Conservation (phyloP, 1,140 invertebrate genomes). For the Drosophila bocqueti region DNA sequence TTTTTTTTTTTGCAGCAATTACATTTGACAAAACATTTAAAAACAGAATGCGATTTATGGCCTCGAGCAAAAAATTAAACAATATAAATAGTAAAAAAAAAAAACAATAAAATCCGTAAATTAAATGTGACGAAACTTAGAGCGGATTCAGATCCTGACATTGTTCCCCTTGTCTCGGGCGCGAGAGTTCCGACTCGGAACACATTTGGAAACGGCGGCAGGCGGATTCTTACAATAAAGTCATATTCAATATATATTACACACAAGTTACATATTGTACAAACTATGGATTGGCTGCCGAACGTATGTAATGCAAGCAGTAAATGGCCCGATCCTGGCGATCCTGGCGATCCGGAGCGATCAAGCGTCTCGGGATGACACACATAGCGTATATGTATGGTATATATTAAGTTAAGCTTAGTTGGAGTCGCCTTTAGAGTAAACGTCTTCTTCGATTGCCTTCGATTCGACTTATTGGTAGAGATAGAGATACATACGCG, state of each 20-base stretch:
- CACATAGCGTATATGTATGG: slow-evolving; percentile 28
- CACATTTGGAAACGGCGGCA: slow-evolving; percentile 48
- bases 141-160: slow-evolving; percentile 11
- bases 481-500: slow-evolving; percentile 21
- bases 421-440: slow-evolving; percentile 35
- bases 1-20: slow-evolving; percentile 26
- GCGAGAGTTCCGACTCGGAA: slow-evolving; percentile 26
- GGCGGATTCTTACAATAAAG: slow-evolving; percentile 35
- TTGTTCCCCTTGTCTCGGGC: slow-evolving; percentile 6
- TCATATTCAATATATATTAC: slow-evolving; percentile 47
- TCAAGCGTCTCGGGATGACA: slow-evolving; percentile 2
- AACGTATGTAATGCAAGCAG: slow-evolving; percentile 32
- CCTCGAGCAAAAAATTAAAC: slow-evolving; percentile 48
- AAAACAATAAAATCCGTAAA: slow-evolving; percentile 43
- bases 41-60: slow-evolving; percentile 66
- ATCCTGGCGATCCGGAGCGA: neutral
- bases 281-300: slow-evolving; percentile 40
- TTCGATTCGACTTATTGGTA: slow-evolving; percentile 9
- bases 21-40: slow-evolving; percentile 41
- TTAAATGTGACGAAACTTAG: slow-evolving; percentile 23
- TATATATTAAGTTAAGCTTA: slow-evolving; percentile 49
- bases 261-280: slow-evolving; percentile 51
- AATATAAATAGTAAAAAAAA: slow-evolving; percentile 15
- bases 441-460: slow-evolving; percentile 25
- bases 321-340: slow-evolving; percentile 18